A percentile compares a stretch with the other conserved stretches of the same genome.
Conservation (phyloP, 2,797 vertebrate species). For the Vireo griseus region DNA sequence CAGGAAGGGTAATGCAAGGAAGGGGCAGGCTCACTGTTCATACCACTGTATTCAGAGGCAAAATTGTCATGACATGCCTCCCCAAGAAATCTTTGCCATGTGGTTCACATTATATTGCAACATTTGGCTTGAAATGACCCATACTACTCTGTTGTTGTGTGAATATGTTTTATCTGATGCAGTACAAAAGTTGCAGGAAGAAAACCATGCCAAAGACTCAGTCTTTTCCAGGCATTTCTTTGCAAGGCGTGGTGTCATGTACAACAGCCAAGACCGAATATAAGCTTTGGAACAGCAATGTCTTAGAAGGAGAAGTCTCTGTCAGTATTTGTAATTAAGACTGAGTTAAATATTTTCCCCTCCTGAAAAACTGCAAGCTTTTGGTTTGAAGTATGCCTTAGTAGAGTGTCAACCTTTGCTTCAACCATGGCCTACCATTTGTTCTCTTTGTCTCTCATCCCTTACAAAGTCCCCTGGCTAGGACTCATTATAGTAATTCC, state of each 20-base stretch:
- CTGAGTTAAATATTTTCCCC: neutral
- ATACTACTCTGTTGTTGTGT: neutral
- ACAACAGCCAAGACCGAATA: neutral
- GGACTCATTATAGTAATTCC: neutral
- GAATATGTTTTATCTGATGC: neutral
- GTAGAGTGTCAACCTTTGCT: neutral
- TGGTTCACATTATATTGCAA: neutral
- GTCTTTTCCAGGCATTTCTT: constrained; percentile 1
- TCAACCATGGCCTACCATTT: neutral
- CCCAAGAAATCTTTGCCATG: neutral
- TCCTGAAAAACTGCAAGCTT: neutral
- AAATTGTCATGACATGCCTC: neutral
- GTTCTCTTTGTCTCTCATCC: neutral
- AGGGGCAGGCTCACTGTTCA: neutral
- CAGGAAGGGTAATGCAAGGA: neutral
- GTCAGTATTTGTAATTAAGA: neutral
- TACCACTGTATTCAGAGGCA: neutral
- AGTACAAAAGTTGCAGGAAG: neutral
- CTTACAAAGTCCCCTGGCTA: neutral
- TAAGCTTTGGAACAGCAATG: neutral
- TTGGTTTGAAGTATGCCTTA: neutral
- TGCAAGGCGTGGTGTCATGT: neutral
- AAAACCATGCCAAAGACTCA: neutral
- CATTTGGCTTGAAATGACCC: neutral
- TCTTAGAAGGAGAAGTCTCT: neutral